Evolutionary conservation across 2,888 invertebrate genomes (phyloP), one percentile per base, ranked within the genome.

Genomic region (Opisthograptis luteolata): DNA sequence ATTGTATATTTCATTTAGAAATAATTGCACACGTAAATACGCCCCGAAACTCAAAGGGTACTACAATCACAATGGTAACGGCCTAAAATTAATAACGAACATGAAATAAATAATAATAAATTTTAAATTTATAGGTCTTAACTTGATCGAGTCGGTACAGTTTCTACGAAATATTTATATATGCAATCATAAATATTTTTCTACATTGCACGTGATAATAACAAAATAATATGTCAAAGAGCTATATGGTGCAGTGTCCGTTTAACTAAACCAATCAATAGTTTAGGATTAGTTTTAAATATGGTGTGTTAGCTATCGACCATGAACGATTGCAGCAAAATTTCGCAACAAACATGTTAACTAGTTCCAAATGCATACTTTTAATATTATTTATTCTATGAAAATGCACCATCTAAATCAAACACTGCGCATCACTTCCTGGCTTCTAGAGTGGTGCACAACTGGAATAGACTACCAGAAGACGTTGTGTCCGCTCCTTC

Each of bases 131-230:
- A 44, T 36, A 44, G 30, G 35, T 31, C 48, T 36, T 48, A 25
- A 25, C 9, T 37, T 25, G 41, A 41, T 41, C 35, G 30, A 30
- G 24, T 36, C 28, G 35, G 12, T 35, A 27, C 47, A 34, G 12
- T 15, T 30, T 41, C 22, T 42, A 22, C 35, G 30, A 47, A 20
- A 43, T 27, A 46, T 25, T 14, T 27, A 13, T 25, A 12, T 17
- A 17, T 43, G 27, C 32, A 42, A 39, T 27, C 19, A 34, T 40
- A 36, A 27, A 37, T 9, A 12, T 37, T 8, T 36, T 10, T 24
- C 17, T 43, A 40, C 14, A 53, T 52, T 47, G 53, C 53, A 47
- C 43, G 32, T 35, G 13, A 28, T 24, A 34, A 53, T 48, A 43
- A 44, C 47, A 52, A 36, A 30, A 17, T 49, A 46, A 44, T 35